Conservation (phyloP, 2,888 invertebrate species). For the Mesochorus sp. region DNA sequence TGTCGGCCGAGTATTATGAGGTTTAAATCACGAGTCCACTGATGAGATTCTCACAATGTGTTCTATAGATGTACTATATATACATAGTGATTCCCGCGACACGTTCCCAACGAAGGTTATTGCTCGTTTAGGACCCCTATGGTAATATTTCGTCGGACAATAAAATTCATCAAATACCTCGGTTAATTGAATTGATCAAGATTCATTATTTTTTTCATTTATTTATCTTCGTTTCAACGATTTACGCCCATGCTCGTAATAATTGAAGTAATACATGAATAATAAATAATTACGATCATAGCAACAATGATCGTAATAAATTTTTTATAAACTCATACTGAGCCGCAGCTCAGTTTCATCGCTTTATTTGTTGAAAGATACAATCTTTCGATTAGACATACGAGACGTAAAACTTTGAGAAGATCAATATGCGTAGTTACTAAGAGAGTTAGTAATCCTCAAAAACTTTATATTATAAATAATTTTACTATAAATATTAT, state of each 20-base stretch:
- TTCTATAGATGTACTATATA: neutral
- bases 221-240: neutral
- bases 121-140: neutral
- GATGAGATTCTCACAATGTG: neutral
- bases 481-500: too few relatives aligned
- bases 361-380: too few relatives aligned
- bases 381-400: too few relatives aligned
- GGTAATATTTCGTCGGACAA: too few relatives aligned
- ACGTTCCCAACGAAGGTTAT: neutral
- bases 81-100: neutral
- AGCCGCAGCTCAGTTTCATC: neutral
- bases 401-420: too few relatives aligned
- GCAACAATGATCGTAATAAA: neutral
- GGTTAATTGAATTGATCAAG: slow-evolving; percentile 1
- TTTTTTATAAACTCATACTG: neutral
- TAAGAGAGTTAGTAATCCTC: too few relatives aligned
- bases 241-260: neutral
- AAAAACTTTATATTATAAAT: too few relatives aligned
- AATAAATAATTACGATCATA: neutral
- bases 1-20: too few relatives aligned
- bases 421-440: too few relatives aligned
- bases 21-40: neutral
- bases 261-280: neutral
- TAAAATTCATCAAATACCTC: neutral
- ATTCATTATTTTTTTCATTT: slow-evolving; percentile 22